These are phyloP conservation scores for Mechanitis mazaeus DNA, from an alignment of 2,888 invertebrate genomes.

Conservation along the genomic window DNA sequence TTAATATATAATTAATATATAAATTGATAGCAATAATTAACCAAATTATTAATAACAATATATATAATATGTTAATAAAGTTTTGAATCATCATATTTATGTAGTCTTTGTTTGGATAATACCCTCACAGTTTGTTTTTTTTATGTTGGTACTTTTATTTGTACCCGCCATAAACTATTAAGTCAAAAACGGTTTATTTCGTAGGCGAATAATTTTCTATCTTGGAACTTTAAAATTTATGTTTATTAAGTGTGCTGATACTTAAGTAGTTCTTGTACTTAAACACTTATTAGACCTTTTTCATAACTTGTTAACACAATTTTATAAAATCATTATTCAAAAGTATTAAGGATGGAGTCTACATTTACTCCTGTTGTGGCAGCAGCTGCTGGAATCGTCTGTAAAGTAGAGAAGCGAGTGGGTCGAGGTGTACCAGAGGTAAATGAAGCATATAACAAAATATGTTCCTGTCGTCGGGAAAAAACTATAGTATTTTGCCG, in stretches of 20 bases:
- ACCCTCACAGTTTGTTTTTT: constrained; percentile 16
- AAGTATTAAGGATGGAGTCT: constrained; percentile 36
- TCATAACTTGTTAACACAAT: too few species aligned
- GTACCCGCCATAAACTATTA: constrained; percentile 1
- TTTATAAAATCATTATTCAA: not conserved
- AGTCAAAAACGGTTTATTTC: not conserved
- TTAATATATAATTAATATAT: too few species aligned
- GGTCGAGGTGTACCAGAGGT: constrained; percentile 65
- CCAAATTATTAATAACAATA: too few species aligned
- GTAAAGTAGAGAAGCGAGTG: constrained; percentile 43
- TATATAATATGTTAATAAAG: too few species aligned
- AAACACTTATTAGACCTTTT: too few species aligned
- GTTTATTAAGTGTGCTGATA: too few species aligned
- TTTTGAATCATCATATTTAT: not conserved
- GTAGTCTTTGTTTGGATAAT: constrained; percentile 14
- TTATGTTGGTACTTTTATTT: not conserved
- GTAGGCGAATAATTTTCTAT: not conserved
- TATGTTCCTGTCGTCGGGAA: constrained; percentile 58
- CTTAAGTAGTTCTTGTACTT: too few species aligned
- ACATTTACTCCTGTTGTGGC: constrained; percentile 56
- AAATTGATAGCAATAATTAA: too few species aligned
- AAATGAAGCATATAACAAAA: constrained; percentile 42
- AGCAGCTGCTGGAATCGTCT: constrained; percentile 54
- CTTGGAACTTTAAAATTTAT: too few species aligned
- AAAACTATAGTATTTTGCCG: constrained; percentile 67